A percentile compares a stretch with the other conserved stretches of the same genome.
Conservation (phyloP, 2,797 vertebrate species). For the Falco columbarius region DNA sequence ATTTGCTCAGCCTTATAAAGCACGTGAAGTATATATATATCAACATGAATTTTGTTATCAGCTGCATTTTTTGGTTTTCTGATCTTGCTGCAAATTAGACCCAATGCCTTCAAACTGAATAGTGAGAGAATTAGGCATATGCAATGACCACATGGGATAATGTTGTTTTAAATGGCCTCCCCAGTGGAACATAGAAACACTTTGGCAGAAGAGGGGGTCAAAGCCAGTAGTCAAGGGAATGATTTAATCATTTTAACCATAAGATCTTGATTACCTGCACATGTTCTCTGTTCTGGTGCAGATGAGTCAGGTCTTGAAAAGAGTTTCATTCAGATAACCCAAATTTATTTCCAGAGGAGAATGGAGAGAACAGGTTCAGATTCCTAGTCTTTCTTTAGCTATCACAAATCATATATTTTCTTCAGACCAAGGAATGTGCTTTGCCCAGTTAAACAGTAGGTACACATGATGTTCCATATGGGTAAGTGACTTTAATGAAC, state of each 20-base stretch:
- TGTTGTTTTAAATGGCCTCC: neutral
- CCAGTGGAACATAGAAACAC: neutral
- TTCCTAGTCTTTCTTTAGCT: neutral
- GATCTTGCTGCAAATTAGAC: neutral
- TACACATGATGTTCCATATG: slow-evolving; percentile 55
- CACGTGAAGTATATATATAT: neutral
- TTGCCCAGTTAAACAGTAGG: slow-evolving; percentile 36
- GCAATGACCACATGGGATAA: neutral
- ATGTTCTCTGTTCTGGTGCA: neutral
- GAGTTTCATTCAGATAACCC: neutral
- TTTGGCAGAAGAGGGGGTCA: neutral
- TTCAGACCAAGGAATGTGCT: neutral
- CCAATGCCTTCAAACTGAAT: neutral
- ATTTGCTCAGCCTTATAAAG: neutral
- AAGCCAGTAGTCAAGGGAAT: neutral
- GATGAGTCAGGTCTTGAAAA: neutral
- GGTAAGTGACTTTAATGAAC: slow-evolving; percentile 42
- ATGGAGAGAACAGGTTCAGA: neutral
- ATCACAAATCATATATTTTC: neutral
- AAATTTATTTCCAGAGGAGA: neutral
- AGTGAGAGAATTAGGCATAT: neutral
- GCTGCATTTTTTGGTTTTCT: neutral
- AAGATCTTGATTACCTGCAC: neutral
- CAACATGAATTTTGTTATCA: neutral
- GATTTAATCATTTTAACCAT: neutral